phyloP scores from a whole-genome alignment of 1,140 invertebrate species.

The Danaus melanippus region DNA sequence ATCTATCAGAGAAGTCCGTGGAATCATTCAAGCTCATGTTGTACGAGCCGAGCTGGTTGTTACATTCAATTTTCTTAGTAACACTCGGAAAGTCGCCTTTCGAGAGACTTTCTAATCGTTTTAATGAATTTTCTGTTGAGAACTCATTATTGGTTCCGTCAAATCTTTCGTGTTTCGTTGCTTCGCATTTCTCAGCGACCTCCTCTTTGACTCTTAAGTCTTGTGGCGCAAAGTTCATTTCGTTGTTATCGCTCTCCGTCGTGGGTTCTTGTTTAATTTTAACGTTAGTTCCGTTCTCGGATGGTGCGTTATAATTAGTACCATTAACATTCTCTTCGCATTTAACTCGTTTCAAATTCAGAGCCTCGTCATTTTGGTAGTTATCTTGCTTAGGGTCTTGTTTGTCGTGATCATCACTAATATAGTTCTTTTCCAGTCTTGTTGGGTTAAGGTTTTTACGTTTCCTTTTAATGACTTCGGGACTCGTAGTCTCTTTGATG shows the following conservation, averaged over 20 bases:
- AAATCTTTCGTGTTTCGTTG: constrained; percentile 25
- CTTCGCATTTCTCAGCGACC: constrained; percentile 30
- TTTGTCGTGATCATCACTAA: constrained; percentile 20
- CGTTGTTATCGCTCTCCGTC: constrained; percentile 39
- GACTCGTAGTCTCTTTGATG: constrained; percentile 56
- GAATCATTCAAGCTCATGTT: constrained; percentile 56
- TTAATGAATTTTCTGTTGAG: constrained; percentile 77
- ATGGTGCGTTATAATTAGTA: constrained; percentile 13
- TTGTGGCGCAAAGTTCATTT: constrained; percentile 36
- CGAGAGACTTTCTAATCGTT: constrained; percentile 85
- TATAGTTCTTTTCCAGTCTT: constrained; percentile 70
- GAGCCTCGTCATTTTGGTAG: constrained; percentile 32
- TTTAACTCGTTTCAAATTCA: constrained; percentile 64
- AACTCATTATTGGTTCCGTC: constrained; percentile 34
- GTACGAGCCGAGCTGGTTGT: constrained; percentile 38
- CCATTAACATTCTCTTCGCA: constrained; percentile 31
- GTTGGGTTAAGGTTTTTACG: constrained; percentile 94
- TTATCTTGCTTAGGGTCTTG: constrained; percentile 24
- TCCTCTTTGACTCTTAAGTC: constrained; percentile 55
- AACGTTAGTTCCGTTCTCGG: constrained; percentile 24
- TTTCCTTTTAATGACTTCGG: constrained; percentile 79
- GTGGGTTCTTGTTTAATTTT: constrained; percentile 41
- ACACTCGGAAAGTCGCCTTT: constrained; percentile 81
- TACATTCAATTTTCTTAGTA: constrained; percentile 41
- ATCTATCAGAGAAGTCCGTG: constrained; percentile 72